Evolutionary conservation across 2,113 vertebrate species (phyloP).

Genomic region (Sturnus vulgaris): DNA sequence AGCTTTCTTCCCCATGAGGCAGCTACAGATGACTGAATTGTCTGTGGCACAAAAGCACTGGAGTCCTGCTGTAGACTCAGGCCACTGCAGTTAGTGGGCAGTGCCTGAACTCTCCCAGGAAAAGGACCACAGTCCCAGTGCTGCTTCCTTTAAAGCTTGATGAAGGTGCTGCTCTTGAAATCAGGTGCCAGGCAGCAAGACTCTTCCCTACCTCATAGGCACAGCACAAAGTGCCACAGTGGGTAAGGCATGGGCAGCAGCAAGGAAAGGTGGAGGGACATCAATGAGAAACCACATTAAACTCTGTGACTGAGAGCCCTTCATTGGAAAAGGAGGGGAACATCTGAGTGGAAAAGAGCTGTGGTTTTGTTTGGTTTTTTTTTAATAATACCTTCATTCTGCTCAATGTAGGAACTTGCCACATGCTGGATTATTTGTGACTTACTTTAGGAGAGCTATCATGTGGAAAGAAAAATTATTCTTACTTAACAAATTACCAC

Average conservation of each 20-base stretch:
- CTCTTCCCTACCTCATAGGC: neutral
- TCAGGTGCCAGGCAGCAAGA: neutral
- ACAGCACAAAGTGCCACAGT: neutral
- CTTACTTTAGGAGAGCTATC: neutral
- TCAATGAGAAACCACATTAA: neutral
- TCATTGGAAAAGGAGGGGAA: rapidly evolving
- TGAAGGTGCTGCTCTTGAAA: neutral
- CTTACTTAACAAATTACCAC: neutral
- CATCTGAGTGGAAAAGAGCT: neutral
- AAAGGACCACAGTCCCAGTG: neutral
- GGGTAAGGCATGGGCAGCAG: neutral
- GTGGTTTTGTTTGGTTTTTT: neutral
- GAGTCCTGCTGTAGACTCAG: neutral
- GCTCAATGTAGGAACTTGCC: neutral
- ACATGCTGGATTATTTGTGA: neutral
- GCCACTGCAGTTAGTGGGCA: neutral
- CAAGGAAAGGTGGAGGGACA: neutral
- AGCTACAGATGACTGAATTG: neutral
- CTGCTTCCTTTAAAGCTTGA: neutral
- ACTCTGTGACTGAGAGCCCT: neutral
- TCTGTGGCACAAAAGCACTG: neutral
- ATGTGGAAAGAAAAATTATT: neutral
- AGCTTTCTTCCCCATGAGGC: neutral
- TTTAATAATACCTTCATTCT: neutral
- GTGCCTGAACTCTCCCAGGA: neutral